Percentiles rank a stretch among this genome's conserved stretches.
Evolutionary conservation across 2,113 vertebrate species (phyloP).

Genomic region (Cacatua alba): DNA sequence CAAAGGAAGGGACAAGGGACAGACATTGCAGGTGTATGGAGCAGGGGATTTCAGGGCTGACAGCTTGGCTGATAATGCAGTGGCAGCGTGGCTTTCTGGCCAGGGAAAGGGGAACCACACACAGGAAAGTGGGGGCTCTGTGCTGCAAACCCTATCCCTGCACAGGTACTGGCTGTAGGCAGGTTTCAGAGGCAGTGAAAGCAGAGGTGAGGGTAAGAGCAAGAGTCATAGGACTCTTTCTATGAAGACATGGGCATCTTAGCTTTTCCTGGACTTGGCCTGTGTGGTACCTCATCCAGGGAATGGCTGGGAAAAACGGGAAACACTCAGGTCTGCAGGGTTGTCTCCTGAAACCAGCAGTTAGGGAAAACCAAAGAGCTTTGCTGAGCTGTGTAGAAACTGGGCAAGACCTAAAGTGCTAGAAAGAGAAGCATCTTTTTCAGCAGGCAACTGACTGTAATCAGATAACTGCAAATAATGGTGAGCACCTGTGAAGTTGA

Average conservation of each 20-base stretch:
- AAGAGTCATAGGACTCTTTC: neutral
- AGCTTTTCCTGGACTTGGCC: neutral
- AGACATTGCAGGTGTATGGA: neutral
- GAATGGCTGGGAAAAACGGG: neutral
- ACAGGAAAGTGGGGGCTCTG: neutral
- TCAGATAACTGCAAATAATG: neutral
- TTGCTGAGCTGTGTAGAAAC: neutral
- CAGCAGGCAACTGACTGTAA: no score
- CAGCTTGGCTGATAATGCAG: neutral
- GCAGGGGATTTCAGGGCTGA: neutral
- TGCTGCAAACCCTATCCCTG: neutral
- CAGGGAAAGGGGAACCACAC: neutral
- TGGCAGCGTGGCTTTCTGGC: neutral
- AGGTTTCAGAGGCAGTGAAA: neutral
- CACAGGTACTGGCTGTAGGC: neutral
- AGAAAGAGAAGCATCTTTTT: neutral
- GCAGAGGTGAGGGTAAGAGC: neutral
- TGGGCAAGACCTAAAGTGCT: neutral
- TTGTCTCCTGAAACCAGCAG: neutral
- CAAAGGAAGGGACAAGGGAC: neutral
- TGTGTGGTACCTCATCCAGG: neutral
- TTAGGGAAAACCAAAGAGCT: neutral
- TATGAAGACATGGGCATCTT: neutral
- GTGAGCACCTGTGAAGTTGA: neutral
- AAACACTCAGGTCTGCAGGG: neutral